Evolutionary conservation across 2,888 invertebrate species (phyloP).

Genomic region (Frankliniella fusca): DNA sequence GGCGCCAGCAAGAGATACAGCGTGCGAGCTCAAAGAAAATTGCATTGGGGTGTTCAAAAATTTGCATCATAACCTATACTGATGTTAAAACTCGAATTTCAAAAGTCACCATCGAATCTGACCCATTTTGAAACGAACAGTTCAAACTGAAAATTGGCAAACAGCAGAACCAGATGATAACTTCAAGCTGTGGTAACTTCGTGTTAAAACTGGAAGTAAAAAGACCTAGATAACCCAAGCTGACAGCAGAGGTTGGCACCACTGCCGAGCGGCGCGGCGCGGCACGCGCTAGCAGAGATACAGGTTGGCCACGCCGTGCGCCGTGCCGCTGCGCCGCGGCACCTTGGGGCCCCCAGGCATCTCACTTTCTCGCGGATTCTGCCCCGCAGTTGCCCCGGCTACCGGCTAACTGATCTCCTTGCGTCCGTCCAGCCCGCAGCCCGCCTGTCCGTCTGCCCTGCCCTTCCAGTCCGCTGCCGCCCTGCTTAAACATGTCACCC

Average conservation of each 20-base stretch:
- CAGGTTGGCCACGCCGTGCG: not conserved
- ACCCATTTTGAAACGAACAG: too few species aligned
- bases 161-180: too few species aligned
- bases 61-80: too few species aligned
- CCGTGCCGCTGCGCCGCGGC: not conserved
- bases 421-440: not conserved
- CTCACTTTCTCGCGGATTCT: constrained; percentile 22
- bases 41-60: too few species aligned
- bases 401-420: not conserved
- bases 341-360: constrained; percentile 3
- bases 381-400: not conserved
- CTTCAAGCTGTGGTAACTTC: too few species aligned
- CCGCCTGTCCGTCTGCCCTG: not conserved
- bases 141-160: too few species aligned
- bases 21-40: too few species aligned
- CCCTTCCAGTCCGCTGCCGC: not conserved
- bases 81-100: too few species aligned
- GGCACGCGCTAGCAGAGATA: not conserved
- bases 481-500: not conserved
- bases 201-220: too few species aligned
- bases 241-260: not conserved
- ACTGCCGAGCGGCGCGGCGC: not conserved
- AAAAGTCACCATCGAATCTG: too few species aligned
- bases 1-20: too few species aligned
- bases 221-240: too few species aligned